A percentile compares a stretch with the other conserved stretches of the same genome.
Evolutionary conservation across 2,888 invertebrate genomes (phyloP).

Genomic region (Leptura quadrifasciata): DNA sequence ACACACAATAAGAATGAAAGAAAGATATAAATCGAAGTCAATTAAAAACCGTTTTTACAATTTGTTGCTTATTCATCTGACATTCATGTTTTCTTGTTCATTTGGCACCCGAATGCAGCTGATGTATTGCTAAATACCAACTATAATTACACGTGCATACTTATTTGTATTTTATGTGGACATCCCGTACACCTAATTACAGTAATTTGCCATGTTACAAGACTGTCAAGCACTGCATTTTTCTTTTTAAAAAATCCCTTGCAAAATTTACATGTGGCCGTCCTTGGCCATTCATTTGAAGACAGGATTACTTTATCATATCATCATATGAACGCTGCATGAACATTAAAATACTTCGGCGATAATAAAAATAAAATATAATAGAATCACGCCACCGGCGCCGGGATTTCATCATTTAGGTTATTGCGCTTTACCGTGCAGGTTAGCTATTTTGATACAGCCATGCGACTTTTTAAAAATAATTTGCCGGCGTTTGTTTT

Average conservation of each 20-base stretch:
- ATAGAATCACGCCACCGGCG: conserved; percentile 25
- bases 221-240: not conserved
- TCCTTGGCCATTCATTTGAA: conserved; percentile 19
- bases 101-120: no score
- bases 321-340: conserved; percentile 5
- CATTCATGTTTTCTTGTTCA: no score
- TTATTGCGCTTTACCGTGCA: conserved; percentile 10
- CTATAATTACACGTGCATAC: not conserved
- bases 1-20: not conserved
- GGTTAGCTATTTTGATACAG: not conserved
- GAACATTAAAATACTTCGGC: not conserved
- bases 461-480: not conserved
- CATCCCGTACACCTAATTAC: not conserved
- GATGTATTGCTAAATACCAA: not conserved
- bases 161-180: not conserved
- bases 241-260: not conserved
- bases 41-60: no score
- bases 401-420: conserved; percentile 23
- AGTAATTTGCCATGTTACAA: conserved; percentile 3
- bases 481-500: not conserved
- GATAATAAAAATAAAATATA: conserved; percentile 24
- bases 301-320: conserved; percentile 22
- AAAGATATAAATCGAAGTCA: no score
- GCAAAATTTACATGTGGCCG: conserved; percentile 20
- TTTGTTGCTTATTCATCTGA: no score